Evolutionary conservation across 2,797 vertebrate genomes (phyloP), one percentile per base, ranked within the genome.

Genomic region (Channallabes apus): DNA sequence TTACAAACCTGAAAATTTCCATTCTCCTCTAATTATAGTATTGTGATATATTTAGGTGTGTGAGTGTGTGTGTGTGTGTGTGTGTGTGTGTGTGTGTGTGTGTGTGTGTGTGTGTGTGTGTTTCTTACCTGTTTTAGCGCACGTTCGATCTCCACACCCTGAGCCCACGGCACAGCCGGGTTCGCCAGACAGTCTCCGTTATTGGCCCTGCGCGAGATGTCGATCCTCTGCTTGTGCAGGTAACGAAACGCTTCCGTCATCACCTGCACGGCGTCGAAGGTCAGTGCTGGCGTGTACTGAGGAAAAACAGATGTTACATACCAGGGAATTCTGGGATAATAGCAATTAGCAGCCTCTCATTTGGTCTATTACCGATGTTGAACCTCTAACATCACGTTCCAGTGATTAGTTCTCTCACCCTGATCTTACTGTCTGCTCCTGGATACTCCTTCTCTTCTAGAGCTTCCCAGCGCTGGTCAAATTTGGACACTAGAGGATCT

Each of bases 181-280:
- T 99, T 99, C 86, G 98, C 98, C 90, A 99, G 95, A 84, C 98
- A 99, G 90, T 99, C 98, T 17, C 98, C 98, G 0, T 95, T 98
- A 90, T 98, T 99, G 75, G 97, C 98, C 86, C 97, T 95, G 88
- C 97, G 94, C 78, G 97, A 97, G 89, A 99, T 98, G 93, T 99
- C 97, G 75, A 99, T 98, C 88, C 96, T 96, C 88, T 99, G 97
- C 88, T 99, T 99, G 86, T 98, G 96, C 38, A 99, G 95, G 91
- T 97, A 98, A 81, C 97, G 97, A 91, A 99, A 99, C 24, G 98
- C 98, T 93, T 99, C 98, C 0, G 97, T 99, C 98, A 99, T 99
- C 91, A 99, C 98, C 94, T 99, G 98, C 46, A 99, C 98, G 0
- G 98, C 97, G 24, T 99, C 98, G 61, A 98, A 99, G 20, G 98